These are phyloP conservation scores for Atherinosoma microstoma DNA, from an alignment of 2,797 vertebrate species.

Conservation along the genomic window DNA sequence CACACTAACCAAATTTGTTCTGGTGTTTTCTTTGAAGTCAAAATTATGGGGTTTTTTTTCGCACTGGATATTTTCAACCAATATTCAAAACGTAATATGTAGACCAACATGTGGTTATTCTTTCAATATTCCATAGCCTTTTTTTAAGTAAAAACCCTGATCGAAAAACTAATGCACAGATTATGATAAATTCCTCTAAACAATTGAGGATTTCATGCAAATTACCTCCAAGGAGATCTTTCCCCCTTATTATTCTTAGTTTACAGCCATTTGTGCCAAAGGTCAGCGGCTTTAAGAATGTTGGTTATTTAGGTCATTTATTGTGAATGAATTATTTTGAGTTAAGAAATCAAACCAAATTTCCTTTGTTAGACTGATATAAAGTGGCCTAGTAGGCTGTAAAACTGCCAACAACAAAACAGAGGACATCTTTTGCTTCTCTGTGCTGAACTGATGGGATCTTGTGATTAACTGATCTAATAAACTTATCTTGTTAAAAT, in stretches of 20 bases:
- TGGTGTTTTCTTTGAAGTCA: slow-evolving; percentile 74
- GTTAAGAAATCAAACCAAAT: neutral
- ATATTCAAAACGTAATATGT: neutral
- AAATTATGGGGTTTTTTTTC: slow-evolving; percentile 49
- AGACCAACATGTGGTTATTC: neutral
- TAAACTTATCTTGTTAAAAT: neutral
- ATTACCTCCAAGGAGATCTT: neutral
- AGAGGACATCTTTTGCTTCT: neutral
- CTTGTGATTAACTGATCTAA: neutral
- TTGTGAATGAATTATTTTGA: slow-evolving; percentile 5
- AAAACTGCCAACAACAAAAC: neutral
- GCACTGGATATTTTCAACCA: slow-evolving; percentile 12
- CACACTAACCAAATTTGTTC: slow-evolving; percentile 80
- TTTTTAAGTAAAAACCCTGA: neutral
- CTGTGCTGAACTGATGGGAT: neutral
- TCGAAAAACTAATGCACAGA: neutral
- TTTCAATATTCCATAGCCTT: neutral
- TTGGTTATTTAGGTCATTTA: neutral
- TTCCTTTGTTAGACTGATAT: neutral
- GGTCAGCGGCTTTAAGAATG: neutral
- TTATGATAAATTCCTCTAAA: neutral
- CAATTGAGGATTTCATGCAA: neutral
- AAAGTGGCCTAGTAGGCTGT: neutral
- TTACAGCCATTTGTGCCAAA: neutral
- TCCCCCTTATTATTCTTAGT: neutral